phyloP scores from a whole-genome alignment of 2,113 vertebrate genomes.

The rat (Rattus norvegicus) region GRCr8 NC_086019.1:155288501-155289000 shows the following conservation, averaged over 20 bases:
- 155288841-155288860: neutral
- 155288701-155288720: neutral
- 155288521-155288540: neutral
- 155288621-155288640: too few species aligned
- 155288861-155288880: neutral
- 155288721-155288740: neutral
- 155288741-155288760: neutral
- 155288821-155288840: neutral
- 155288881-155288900: neutral
- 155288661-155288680: neutral
- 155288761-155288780: neutral
- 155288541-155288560: neutral
- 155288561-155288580: neutral
- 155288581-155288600: neutral
- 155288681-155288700: neutral
- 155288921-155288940: neutral
- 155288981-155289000: neutral
- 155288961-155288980: neutral
- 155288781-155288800: neutral
- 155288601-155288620: neutral
- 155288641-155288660: neutral
- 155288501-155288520: neutral
- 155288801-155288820: neutral
- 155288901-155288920: neutral
- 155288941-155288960: neutral